Conservation (phyloP, 1,140 invertebrate genomes). For the Caenorhabditis tropicalis region DNA sequence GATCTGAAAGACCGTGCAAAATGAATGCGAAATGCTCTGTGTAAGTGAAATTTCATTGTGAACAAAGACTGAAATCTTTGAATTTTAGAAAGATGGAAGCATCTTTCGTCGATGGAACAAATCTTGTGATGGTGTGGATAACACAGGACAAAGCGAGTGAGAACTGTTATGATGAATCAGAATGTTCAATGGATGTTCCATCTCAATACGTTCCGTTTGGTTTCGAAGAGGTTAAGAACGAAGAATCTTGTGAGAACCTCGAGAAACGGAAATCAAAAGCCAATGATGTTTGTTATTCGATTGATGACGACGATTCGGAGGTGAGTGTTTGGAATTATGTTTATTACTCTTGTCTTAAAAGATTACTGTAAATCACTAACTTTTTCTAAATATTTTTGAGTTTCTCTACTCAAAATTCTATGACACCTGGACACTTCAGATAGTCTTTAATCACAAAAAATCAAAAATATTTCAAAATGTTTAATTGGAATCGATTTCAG, state of each 20-base stretch:
- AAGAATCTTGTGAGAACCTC: background rate
- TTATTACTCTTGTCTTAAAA: background rate
- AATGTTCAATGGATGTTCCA: conserved; percentile 50
- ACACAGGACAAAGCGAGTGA: conserved; percentile 46
- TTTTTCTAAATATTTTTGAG: no score
- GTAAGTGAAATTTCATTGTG: conserved; percentile 43
- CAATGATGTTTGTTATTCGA: conserved; percentile 36
- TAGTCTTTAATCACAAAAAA: no score
- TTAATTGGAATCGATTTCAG: no score
- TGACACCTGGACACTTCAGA: no score
- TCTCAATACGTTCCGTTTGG: background rate
- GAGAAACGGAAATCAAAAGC: conserved; percentile 30
- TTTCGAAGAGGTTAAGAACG: conserved; percentile 23
- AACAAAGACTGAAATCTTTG: background rate
- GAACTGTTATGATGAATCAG: conserved; percentile 55
- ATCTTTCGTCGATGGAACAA: conserved; percentile 66
- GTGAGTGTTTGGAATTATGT: background rate
- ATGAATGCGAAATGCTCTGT: conserved; percentile 70
- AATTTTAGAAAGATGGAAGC: conserved; percentile 66
- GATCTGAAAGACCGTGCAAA: conserved; percentile 65
- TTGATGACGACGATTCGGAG: conserved; percentile 25
- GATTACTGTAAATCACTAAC: no score
- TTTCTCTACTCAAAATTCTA: no score
- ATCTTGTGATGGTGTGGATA: conserved; percentile 66
- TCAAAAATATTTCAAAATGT: no score